Base-by-base conservation (phyloP, 2,113 vertebrate species). In the Tragelaphus scriptus region DNA sequence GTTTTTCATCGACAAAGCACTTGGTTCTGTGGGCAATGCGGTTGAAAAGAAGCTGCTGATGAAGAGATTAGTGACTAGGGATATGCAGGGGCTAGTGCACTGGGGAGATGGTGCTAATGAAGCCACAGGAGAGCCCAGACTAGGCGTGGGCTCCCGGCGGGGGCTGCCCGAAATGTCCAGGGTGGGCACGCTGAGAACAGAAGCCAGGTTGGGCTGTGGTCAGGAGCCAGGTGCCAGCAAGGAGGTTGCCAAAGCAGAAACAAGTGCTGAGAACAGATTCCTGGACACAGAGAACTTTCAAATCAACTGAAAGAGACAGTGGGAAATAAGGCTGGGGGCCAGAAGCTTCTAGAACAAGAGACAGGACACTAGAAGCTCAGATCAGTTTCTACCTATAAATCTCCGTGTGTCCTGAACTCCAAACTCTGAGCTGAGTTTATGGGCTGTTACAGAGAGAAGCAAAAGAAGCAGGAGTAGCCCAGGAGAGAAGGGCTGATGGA, bases 1-100 rank as follows among this genome's bases (percentile, higher is more conserved):
- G 96, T 95, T 96, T 96, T 98, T 92, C 96, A 97, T 97, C 3
- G 93, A 98, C 96, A 93, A 97, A 97, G 91, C 97, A 95, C 95
- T 98, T 98, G 97, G 89, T 97, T 98, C 84, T 93, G 87, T 3
- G 81, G 97, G 91, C 96, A 95, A 87, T 56, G 71, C 3, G 26
- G 96, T 93, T 97, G 96, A 93, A 89, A 53, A 61, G 80, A 96
- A 95, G 97, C 77, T 25, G 63, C 92, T 85, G 96, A 94, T 91
- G 68, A 89, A 77, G 71, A 97, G 94, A 97, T 96, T 97, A 97
- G 96, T 2, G 16, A 32, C 28, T 2, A 3, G 89, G 80, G 32
- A 85, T 49, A 30, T 0, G 25, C 53, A 30, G 85, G 44, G 47
- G 36, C 59, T 26, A 19, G 49, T 5, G 26, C 25, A 7, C 59